A percentile compares a stretch with the other conserved stretches of the same genome.
Conservation (phyloP, 2,113 vertebrate species). For the Myocastor coypus region DNA sequence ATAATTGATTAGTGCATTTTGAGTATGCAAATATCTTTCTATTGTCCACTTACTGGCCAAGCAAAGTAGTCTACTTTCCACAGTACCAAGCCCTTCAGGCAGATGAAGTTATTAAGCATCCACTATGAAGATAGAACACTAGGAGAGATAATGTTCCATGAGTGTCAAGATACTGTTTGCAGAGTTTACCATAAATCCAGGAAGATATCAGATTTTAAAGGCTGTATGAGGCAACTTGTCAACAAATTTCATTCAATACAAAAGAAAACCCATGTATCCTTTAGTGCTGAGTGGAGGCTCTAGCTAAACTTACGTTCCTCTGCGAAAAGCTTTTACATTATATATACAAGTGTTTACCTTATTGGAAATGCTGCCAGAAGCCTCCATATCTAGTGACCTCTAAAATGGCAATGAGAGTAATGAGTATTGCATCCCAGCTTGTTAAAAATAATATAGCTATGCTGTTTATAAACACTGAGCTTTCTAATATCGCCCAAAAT, state of each 20-base stretch:
- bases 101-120: conserved; percentile 22
- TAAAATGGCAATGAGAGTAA: conserved; percentile 32
- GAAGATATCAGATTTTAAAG: conserved; percentile 38
- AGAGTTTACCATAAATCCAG: conserved; percentile 52
- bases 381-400: conserved; percentile 20
- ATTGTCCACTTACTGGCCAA: background rate
- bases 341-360: conserved; percentile 54
- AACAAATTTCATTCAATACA: conserved; percentile 67
- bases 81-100: conserved; percentile 48
- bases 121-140: conserved; percentile 40
- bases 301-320: conserved; percentile 40
- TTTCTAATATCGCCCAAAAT: conserved; percentile 40
- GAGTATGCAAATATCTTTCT: conserved; percentile 43
- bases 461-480: conserved; percentile 49
- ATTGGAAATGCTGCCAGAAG: conserved; percentile 30
- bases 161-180: background rate
- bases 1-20: conserved; percentile 44
- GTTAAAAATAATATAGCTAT: conserved; percentile 57
- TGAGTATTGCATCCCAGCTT: conserved; percentile 30
- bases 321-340: conserved; percentile 65
- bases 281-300: conserved; percentile 47
- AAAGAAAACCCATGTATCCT: background rate
- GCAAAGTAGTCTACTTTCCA: conserved; percentile 39
- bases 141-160: background rate
- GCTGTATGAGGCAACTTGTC: conserved; percentile 47